Evolutionary conservation across 2,797 vertebrate genomes (phyloP).

Genomic region (Falco columbarius): DNA sequence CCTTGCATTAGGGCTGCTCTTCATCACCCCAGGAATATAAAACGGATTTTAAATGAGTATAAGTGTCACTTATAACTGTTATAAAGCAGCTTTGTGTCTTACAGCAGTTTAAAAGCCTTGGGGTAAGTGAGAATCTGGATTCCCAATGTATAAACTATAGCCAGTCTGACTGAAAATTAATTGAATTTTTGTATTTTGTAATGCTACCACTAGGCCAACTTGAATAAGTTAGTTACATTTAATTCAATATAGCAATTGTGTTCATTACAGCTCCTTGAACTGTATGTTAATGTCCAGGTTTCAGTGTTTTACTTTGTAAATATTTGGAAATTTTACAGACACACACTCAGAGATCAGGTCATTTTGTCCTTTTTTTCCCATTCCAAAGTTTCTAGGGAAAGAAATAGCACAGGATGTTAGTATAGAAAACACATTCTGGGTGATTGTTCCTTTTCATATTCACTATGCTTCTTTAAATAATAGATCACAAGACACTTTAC

Average conservation of each 20-base stretch:
- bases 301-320: constrained; percentile 41
- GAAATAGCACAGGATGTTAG: not conserved
- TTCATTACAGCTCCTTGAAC: constrained; percentile 38
- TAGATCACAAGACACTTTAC: not conserved
- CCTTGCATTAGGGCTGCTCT: not conserved
- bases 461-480: constrained; percentile 38
- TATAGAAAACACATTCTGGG: not conserved
- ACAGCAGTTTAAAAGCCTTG: constrained; percentile 8
- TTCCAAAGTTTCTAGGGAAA: constrained; percentile 16
- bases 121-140: not conserved
- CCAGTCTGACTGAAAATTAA: constrained; percentile 1
- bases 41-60: constrained; percentile 11
- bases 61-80: not conserved
- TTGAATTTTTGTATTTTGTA: not conserved
- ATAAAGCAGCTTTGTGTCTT: constrained; percentile 1
- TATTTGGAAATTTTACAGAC: constrained; percentile 24
- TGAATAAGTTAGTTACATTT: not conserved
- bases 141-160: not conserved
- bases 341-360: not conserved
- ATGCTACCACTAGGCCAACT: not conserved
- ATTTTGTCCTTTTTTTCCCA: constrained; percentile 10
- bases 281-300: constrained; percentile 16
- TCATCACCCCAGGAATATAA: not conserved
- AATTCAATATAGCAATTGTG: constrained; percentile 1
- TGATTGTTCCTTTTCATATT: not conserved